Percentiles rank a stretch among this genome's conserved stretches.
These are phyloP conservation scores for Chelonoidis abingdonii DNA, from an alignment of 2,113 vertebrate species.

Conservation along the genomic window DNA sequence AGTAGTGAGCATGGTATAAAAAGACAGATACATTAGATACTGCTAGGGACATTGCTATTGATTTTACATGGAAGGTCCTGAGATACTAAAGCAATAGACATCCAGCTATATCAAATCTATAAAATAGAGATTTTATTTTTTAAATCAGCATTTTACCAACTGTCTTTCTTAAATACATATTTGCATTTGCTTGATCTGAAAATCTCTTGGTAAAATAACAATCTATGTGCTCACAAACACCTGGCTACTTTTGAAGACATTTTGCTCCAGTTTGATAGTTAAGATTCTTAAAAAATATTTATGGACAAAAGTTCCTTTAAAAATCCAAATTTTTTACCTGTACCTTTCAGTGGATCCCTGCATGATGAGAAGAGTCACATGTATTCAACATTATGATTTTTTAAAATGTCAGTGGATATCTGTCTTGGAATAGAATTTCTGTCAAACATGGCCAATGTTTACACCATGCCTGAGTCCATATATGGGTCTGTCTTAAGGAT, in stretches of 20 bases:
- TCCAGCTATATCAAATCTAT: background rate
- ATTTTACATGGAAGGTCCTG: rapidly evolving
- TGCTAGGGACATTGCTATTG: background rate
- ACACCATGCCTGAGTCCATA: background rate
- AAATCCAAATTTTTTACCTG: background rate
- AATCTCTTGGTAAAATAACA: background rate
- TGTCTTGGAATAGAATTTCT: background rate
- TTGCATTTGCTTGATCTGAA: background rate
- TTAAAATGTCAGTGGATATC: background rate
- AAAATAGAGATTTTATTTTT: background rate
- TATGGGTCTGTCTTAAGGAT: slow-evolving; percentile 22
- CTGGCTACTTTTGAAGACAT: background rate
- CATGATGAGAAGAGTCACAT: background rate
- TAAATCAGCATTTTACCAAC: background rate
- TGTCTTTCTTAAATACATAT: background rate
- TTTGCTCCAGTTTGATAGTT: background rate
- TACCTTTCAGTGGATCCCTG: background rate
- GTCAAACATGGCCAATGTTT: slow-evolving; percentile 8
- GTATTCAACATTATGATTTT: background rate
- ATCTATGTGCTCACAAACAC: rapidly evolving
- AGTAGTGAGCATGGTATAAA: background rate
- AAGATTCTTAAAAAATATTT: background rate
- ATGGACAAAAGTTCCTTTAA: background rate
- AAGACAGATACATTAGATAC: background rate
- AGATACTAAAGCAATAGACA: background rate